A percentile compares a stretch with the other conserved stretches of the same genome.
phyloP scores from a whole-genome alignment of 30 jellyfish, hydroid and myxozoan species.

The Haliclystus octoradiatus region DNA sequence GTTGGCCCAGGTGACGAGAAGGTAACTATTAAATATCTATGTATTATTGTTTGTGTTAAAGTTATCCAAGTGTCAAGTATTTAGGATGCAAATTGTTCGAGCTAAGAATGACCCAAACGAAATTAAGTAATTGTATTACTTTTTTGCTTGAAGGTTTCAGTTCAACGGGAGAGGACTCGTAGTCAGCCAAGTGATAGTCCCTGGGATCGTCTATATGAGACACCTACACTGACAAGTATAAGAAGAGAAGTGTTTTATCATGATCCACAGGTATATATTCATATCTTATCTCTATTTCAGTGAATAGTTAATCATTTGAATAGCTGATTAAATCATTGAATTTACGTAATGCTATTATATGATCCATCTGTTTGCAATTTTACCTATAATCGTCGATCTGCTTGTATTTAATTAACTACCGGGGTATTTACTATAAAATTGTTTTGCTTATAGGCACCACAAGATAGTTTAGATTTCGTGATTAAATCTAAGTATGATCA shows the following conservation, averaged over 20 bases:
- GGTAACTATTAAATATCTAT: slow-evolving; percentile 8
- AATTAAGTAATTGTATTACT: neutral
- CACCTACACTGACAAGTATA: slow-evolving; percentile 64
- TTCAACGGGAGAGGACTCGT: neutral
- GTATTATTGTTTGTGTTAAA: neutral
- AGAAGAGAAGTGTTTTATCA: slow-evolving; percentile 59
- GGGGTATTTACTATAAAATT: too few relatives aligned
- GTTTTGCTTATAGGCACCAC: slow-evolving; percentile 54
- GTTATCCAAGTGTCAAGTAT: neutral
- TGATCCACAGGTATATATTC: slow-evolving; percentile 73
- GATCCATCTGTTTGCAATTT: too few relatives aligned
- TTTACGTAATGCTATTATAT: too few relatives aligned
- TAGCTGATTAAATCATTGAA: neutral
- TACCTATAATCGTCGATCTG: too few relatives aligned
- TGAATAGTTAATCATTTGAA: neutral
- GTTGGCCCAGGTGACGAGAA: slow-evolving; percentile 23
- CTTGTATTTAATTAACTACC: too few relatives aligned
- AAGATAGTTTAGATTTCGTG: slow-evolving; percentile 72
- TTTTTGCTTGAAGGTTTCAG: slow-evolving; percentile 10
- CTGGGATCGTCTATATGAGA: slow-evolving; percentile 72
- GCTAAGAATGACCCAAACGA: neutral
- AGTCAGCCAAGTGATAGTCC: slow-evolving; percentile 14
- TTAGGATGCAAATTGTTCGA: neutral
- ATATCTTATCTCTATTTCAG: neutral
- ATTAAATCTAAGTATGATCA: slow-evolving; percentile 78